Evolutionary conservation across 2,888 invertebrate genomes (phyloP), one percentile per base, ranked within the genome.

Genomic region (Phaonia tiefii): DNA sequence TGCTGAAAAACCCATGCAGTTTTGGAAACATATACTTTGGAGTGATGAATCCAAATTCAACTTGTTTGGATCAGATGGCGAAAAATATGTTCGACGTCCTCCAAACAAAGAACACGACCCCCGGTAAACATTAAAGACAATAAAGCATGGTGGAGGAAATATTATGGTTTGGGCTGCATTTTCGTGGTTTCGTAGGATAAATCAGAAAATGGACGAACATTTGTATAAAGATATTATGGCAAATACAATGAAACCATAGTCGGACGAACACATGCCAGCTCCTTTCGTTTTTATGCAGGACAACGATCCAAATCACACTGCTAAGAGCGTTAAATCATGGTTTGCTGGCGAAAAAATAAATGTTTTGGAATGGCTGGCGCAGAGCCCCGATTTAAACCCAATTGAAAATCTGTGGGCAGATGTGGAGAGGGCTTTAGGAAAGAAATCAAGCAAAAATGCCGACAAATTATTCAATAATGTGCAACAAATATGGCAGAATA

Each of bases 151-250:
- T 8, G 44, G 44, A 44, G 10, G 44, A 3, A 44, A 44, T 44
- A 44, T 44, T 44, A 11, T 25, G 22, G 26, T 54, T 11, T 54
- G 4, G 54, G 54, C 54, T 54, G 26, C 17, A 31, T 31, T n/a
- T n/a, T n/a, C n/a, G n/a, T n/a, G n/a, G n/a, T n/a, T n/a, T 31
- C 31, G 31, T 31, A 31, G 44, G 44, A 44, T 44, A 44, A 44
- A 5, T 44, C 44, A 44, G 11, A 44, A 13, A 69, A 60, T 69
- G 39, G 49, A 75, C 37, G 31, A 67, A 8, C 31, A 58, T 44
- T 1, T 75, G 11, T 67, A 75, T 17, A 67, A 75, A 69, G 26
- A 51, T n/a, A 75, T 75, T 37, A 11, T 60, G 15, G 15, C 10
- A 13, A 60, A 25, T 17, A 17, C 2, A n/a, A 67, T 75, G 67